Evolutionary conservation across 2,113 vertebrate species (phyloP), one percentile per base, ranked within the genome.

Genomic region (Malurus cyaneus): DNA sequence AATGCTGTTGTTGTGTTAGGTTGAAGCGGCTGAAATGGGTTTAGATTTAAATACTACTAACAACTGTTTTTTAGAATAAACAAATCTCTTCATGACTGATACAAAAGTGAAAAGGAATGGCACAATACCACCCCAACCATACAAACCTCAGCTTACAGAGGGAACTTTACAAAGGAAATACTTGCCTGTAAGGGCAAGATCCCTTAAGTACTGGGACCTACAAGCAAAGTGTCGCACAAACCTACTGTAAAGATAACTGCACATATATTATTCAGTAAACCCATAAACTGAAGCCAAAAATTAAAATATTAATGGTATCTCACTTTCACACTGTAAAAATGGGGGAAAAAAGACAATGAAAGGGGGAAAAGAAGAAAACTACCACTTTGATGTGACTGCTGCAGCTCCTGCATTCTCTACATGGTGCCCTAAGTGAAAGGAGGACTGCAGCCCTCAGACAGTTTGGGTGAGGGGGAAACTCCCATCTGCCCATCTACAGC

Each of bases 391-490:
- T 52, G 23, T 10, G 28, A 53, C 31, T 70, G 29, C 41, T 62
- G 10, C 36, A 84, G 8, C 25, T 25, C 18, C 41, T 59, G 32
- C 29, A 20, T 56, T 89, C 24, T 44, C 59, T 29, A 12, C 15
- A 8, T 0, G 0, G 39, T 21, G 19, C 12, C 29, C 0, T 25
- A 0, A 0, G 28, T 5, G 9, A 71, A 71, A 82, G 41, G 16
- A 70, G 12, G 20, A 32, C 17, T 41, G 29, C 5, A 60, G 67
- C 14, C 14, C 25, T 67, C 49, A 50, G 15, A 77, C 3, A 12
- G 29, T 39, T 53, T 6, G 49, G 18, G 16, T 11, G 36, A 69
- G 24, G 28, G 26, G 3, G 25, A 12, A 64, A 41, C 6, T 26
- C 56, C 28, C 39, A 28, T 6, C 26, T 28, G n/a, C 26, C 57